phyloP scores from a whole-genome alignment of 2,797 vertebrate genomes.

The Brachyalestes nurse region DNA sequence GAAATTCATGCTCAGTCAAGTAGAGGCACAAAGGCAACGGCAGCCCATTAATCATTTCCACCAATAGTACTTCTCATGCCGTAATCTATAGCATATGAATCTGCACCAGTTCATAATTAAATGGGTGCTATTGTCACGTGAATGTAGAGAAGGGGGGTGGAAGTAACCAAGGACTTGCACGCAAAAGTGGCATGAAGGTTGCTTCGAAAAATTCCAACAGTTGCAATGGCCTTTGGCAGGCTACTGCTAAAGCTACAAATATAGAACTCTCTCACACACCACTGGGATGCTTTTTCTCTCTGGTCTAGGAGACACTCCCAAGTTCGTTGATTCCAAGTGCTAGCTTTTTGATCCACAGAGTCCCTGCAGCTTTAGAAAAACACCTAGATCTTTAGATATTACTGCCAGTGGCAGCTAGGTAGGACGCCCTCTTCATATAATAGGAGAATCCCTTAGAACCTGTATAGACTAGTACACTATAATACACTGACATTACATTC shows the following conservation, averaged over 20 bases:
- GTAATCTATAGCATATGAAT: constrained; percentile 51
- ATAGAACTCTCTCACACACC: constrained; percentile 6
- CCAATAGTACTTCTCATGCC: constrained; percentile 32
- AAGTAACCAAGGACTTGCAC: constrained; percentile 11
- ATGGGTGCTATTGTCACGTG: constrained; percentile 40
- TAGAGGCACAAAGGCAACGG: constrained; percentile 46
- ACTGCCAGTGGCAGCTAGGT: background rate
- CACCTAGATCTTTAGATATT: background rate
- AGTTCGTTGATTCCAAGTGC: background rate
- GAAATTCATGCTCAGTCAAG: constrained; percentile 55
- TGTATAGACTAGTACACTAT: background rate
- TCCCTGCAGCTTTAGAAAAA: background rate
- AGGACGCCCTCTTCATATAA: background rate
- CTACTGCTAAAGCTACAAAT: constrained; percentile 26
- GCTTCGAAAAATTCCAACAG: background rate
- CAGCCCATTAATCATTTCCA: constrained; percentile 54
- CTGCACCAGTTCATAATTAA: constrained; percentile 59
- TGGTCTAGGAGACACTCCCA: constrained; percentile 6
- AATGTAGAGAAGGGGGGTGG: constrained; percentile 41
- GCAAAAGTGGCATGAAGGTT: background rate
- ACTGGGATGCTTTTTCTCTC: constrained; percentile 30
- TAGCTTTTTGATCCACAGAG: background rate
- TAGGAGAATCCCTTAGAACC: background rate
- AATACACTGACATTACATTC: background rate
- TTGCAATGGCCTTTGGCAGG: background rate